phyloP scores from a whole-genome alignment of 2,113 vertebrate genomes.

The Cyphomyrus discorhynchus region DNA sequence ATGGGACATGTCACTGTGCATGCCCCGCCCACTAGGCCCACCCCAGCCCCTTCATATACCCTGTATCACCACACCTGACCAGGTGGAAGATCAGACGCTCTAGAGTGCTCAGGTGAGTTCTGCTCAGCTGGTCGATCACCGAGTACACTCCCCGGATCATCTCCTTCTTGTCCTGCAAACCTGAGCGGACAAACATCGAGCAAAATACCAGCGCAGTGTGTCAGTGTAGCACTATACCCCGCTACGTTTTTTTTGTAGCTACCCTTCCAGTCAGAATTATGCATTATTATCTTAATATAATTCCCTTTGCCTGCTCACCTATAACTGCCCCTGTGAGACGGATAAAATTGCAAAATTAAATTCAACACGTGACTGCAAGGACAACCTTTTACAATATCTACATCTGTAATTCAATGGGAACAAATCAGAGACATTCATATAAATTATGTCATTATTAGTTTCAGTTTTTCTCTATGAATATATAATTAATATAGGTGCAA shows the following conservation, averaged over 20 bases:
- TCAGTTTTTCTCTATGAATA: not conserved
- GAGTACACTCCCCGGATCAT: slow-evolving; percentile 83
- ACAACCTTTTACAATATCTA: not conserved
- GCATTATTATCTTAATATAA: not conserved
- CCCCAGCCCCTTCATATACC: not conserved
- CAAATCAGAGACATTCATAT: not conserved
- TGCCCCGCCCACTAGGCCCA: not conserved
- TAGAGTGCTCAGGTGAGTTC: slow-evolving; percentile 88
- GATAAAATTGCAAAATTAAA: not conserved
- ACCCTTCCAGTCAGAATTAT: not conserved
- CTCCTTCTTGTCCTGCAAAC: slow-evolving; percentile 88
- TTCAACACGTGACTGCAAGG: not conserved
- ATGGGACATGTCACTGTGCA: not conserved
- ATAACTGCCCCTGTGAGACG: not conserved
- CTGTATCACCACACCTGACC: slow-evolving; percentile 62
- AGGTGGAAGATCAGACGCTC: slow-evolving; percentile 95
- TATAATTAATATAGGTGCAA: not conserved
- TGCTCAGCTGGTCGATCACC: slow-evolving; percentile 87
- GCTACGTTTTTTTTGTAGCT: not conserved
- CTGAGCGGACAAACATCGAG: slow-evolving; percentile 47
- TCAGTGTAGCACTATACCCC: not conserved
- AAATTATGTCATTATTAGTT: not conserved
- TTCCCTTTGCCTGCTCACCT: not conserved
- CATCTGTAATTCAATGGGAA: not conserved
- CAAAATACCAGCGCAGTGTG: not conserved